Base-by-base conservation (phyloP, 2,888 invertebrate species). In the Ophonus ardosiacus region DNA sequence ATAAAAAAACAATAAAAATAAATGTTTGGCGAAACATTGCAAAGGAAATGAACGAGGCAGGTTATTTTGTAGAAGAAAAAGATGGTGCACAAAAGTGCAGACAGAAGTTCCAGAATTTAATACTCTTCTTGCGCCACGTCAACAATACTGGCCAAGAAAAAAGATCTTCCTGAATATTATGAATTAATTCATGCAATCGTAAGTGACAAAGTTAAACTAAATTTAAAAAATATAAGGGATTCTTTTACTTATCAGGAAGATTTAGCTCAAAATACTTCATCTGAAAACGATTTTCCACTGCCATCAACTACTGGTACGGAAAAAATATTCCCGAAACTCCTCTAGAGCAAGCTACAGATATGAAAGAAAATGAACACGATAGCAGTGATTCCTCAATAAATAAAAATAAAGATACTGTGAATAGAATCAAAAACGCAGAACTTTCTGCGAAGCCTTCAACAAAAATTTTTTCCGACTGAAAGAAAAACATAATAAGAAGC, bases 141-240 rank as follows among this genome's bases (percentile, higher is more conserved):
- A 61, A 61, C 10, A 61, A 6, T 17, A 61, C 61, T 18, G 61
- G 61, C 10, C 5, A 15, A 18, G 61, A 61, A 17, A 61, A 61
- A 61, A 61, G 61, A 61, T 18, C 61, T 18, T 5, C 61, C 61
- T 15, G 61, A 61, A 18, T 18, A 61, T 61, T 61, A 61, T 61
- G 61, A 18, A 10, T 18, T 61, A 17, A n/a, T n/a, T 18, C 17
- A 18, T 7, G 18, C 61, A 6, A 61, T 61, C 4, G 3, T 18
- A n/a, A 17, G 18, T 2, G 21, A 61, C 17, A 61, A 61, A 18
- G 61, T 17, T 18, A 61, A 61, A 61, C 3, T 61, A 17, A 61
- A 15, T 17, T 18, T 61, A 15, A 61, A 61, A 8, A 61, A 57
- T 15, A 57, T 57, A 57, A 10, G 4, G 6, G 56, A 57, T 13